A percentile compares a stretch with the other conserved stretches of the same genome.
phyloP scores from a whole-genome alignment of 2,888 invertebrate species.

The Ctena decussata region DNA sequence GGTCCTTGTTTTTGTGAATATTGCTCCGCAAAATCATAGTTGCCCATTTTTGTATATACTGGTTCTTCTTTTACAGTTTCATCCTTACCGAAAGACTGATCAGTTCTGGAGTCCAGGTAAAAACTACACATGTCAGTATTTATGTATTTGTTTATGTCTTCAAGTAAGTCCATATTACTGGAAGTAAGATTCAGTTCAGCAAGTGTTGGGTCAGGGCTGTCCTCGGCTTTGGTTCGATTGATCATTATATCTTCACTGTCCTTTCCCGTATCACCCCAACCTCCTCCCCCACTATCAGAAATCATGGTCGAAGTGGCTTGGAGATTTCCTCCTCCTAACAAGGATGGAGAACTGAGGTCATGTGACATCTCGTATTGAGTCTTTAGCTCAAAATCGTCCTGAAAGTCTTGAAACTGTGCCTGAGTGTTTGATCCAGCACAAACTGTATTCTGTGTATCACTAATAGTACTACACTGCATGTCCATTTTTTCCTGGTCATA shows the following conservation, averaged over 20 bases:
- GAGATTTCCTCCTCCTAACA: not conserved
- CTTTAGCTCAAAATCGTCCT: conserved; percentile 75
- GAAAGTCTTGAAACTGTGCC: conserved; percentile 40
- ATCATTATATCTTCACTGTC: conserved; percentile 32
- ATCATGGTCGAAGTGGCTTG: conserved; percentile 1
- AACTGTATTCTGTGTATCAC: conserved; percentile 6
- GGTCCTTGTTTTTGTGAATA: not conserved
- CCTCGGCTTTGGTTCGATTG: conserved; percentile 28
- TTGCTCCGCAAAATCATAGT: not conserved
- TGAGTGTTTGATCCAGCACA: conserved; percentile 15
- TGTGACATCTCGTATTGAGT: conserved; percentile 71
- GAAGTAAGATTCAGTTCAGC: conserved; percentile 71
- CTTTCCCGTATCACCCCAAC: conserved; percentile 1
- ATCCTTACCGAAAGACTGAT: conserved; percentile 7
- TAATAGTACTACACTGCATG: conserved; percentile 72
- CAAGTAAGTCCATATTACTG: conserved; percentile 43
- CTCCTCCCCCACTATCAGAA: conserved; percentile 16
- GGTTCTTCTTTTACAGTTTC: not conserved
- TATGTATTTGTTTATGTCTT: conserved; percentile 58
- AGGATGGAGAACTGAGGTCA: conserved; percentile 51
- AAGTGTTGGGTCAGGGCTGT: conserved; percentile 69
- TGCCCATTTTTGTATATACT: conserved; percentile 4
- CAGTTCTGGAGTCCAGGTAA: not conserved
- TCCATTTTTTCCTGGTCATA: conserved; percentile 82
- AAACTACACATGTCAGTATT: conserved; percentile 41